Evolutionary conservation across 2,113 vertebrate genomes (phyloP).

Genomic region (Megaleporinus macrocephalus): DNA sequence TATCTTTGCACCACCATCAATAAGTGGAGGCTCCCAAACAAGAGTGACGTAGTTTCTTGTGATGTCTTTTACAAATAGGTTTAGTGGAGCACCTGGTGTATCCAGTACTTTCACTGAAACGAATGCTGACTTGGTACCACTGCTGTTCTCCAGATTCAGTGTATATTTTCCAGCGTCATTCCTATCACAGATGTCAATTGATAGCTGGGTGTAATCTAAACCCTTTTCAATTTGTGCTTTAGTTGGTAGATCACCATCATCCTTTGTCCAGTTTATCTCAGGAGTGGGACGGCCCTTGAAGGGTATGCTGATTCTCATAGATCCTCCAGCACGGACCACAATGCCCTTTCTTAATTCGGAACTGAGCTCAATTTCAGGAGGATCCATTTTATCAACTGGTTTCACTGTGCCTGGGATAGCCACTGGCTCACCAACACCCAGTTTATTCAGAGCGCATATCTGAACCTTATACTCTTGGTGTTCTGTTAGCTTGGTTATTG

Average conservation of each 20-base stretch:
- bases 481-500: slow-evolving; percentile 90
- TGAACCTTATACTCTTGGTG: slow-evolving; percentile 95
- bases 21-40: slow-evolving; percentile 93
- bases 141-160: slow-evolving; percentile 90
- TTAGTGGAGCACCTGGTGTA: slow-evolving; percentile 91
- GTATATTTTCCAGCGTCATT: slow-evolving; percentile 96
- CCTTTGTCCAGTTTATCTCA: slow-evolving; percentile 92
- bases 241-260: slow-evolving; percentile 89
- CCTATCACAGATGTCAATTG: slow-evolving; percentile 93
- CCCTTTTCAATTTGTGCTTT: slow-evolving; percentile 91
- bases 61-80: slow-evolving; percentile 89
- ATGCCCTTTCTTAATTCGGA: slow-evolving; percentile 95
- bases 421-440: slow-evolving; percentile 91
- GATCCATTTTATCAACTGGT: slow-evolving; percentile 91
- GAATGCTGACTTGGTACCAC: slow-evolving; percentile 93
- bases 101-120: slow-evolving; percentile 95
- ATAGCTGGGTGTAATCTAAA: slow-evolving; percentile 88
- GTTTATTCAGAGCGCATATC: slow-evolving; percentile 93
- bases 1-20: slow-evolving; percentile 94
- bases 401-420: slow-evolving; percentile 87
- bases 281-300: slow-evolving; percentile 93
- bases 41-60: slow-evolving; percentile 89
- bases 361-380: slow-evolving; percentile 93
- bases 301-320: slow-evolving; percentile 91
- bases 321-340: slow-evolving; percentile 90